Evolutionary conservation across 1,140 invertebrate genomes (phyloP).

Genomic region (Plodia interpunctella): DNA sequence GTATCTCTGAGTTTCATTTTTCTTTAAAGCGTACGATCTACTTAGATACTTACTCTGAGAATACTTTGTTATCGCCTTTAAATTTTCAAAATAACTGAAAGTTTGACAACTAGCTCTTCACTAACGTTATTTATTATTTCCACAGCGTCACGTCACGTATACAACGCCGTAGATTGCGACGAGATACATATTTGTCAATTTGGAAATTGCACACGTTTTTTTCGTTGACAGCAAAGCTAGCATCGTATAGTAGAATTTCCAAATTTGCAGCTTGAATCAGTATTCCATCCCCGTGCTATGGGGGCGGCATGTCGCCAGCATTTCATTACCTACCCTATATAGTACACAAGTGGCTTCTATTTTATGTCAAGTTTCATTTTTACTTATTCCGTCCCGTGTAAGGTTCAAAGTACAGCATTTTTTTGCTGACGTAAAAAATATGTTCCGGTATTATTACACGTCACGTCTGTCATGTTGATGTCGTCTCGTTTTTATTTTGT

Average conservation of each 20-base stretch:
- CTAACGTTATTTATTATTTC: not conserved
- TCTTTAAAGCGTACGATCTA: too few relatives aligned
- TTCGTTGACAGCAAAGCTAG: constrained; percentile 10
- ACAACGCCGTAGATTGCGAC: not conserved
- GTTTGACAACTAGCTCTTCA: not conserved
- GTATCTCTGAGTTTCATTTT: too few relatives aligned
- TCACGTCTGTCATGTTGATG: constrained; percentile 11
- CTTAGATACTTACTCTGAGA: too few relatives aligned
- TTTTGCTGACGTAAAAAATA: not conserved
- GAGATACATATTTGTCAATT: constrained; percentile 10
- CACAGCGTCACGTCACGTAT: not conserved
- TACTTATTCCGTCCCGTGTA: not conserved
- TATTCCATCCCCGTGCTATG: constrained; percentile 11
- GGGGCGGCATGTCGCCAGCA: constrained; percentile 14
- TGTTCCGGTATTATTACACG: constrained; percentile 9
- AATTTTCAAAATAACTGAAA: not conserved
- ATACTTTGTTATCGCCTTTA: not conserved
- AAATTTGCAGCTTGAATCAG: constrained; percentile 19
- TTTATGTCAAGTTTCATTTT: not conserved
- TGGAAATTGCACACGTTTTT: constrained; percentile 13
- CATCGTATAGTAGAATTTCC: constrained; percentile 9
- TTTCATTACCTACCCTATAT: constrained; percentile 18
- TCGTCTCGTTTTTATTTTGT: constrained; percentile 10
- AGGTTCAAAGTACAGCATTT: not conserved
- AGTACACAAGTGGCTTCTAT: constrained; percentile 3